phyloP scores from a whole-genome alignment of 2,113 vertebrate genomes.

The Ptilorrhoa leucosticta region DNA sequence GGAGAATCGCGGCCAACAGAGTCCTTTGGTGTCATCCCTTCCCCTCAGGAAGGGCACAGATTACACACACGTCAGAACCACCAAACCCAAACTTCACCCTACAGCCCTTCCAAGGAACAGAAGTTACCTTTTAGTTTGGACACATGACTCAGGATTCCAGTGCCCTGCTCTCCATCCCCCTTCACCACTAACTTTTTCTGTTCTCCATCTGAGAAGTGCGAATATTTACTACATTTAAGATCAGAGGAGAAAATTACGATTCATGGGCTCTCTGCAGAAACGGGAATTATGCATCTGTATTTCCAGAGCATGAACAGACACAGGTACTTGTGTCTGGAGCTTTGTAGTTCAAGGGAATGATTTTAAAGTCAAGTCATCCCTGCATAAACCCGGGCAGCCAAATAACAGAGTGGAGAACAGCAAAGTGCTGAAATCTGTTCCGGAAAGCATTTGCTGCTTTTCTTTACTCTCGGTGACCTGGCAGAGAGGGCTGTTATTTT shows the following conservation, averaged over 20 bases:
- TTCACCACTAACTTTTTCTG: background rate
- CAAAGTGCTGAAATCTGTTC: background rate
- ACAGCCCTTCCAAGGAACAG: background rate
- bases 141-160: background rate
- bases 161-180: background rate
- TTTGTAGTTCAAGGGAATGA: background rate
- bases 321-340: background rate
- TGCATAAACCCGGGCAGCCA: background rate
- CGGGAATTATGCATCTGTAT: background rate
- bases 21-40: background rate
- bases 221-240: background rate
- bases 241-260: background rate
- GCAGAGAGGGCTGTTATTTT: constrained; percentile 29
- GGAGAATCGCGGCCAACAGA: background rate
- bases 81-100: background rate
- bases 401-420: background rate
- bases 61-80: background rate
- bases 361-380: constrained; percentile 13
- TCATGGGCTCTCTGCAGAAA: background rate
- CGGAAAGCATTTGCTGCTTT: background rate
- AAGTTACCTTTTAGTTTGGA: background rate
- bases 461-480: background rate
- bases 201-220: background rate
- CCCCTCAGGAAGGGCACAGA: background rate
- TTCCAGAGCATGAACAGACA: background rate